A percentile compares a stretch with the other conserved stretches of the same genome.
These are phyloP conservation scores for Stichodactyla mertensii DNA, from an alignment of 64 coral and sea anemone species.

Conservation along the genomic window DNA sequence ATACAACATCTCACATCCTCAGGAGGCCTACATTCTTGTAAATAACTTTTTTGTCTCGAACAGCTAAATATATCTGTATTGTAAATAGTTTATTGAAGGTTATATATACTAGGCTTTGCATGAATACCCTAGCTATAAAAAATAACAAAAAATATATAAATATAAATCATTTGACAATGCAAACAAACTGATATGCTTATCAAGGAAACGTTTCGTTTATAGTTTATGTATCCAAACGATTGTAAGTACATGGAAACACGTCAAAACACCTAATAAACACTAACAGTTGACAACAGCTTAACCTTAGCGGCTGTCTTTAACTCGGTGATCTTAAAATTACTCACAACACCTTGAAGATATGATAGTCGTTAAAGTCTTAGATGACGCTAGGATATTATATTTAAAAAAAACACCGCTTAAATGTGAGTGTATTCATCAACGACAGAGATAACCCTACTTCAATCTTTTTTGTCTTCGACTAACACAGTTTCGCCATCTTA, in stretches of 20 bases:
- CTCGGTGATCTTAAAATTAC: neutral
- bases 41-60: no score
- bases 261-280: neutral
- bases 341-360: neutral
- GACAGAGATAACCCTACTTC: neutral
- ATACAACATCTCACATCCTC: no score
- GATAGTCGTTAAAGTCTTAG: neutral
- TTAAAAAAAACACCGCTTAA: no score
- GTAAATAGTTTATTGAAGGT: neutral
- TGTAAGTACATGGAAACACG: neutral
- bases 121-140: neutral
- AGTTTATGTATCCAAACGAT: neutral
- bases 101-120: neutral
- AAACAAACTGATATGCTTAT: neutral
- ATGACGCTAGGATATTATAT: neutral
- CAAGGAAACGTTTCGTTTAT: neutral
- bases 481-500: neutral
- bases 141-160: no score
- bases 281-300: neutral
- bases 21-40: no score
- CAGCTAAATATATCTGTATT: neutral
- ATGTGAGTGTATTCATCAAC: no score
- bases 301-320: neutral
- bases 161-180: neutral
- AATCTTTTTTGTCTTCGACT: neutral